phyloP scores from a whole-genome alignment of 2,888 invertebrate genomes.

The Drosophila engyochracea region DNA sequence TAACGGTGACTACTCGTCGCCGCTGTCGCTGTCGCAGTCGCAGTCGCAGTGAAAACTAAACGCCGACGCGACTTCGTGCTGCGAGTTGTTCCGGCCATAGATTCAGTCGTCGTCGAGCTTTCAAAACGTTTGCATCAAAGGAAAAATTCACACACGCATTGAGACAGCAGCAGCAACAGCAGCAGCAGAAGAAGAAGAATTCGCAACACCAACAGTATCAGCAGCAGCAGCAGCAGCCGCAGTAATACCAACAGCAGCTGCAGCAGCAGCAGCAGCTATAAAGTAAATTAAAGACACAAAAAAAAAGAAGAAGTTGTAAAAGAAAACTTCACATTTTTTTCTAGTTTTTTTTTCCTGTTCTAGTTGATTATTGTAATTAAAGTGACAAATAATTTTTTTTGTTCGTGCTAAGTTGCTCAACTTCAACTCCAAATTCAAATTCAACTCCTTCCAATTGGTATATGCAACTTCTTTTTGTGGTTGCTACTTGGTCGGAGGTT shows the following conservation, averaged over 20 bases:
- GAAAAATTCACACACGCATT: conserved; percentile 48
- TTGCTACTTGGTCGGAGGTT: conserved; percentile 38
- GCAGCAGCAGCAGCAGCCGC: conserved; percentile 49
- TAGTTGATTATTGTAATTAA: conserved; percentile 35
- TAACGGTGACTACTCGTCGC: conserved; percentile 55
- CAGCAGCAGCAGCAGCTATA: conserved; percentile 47
- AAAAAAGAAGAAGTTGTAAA: not conserved
- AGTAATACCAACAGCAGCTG: conserved; percentile 32
- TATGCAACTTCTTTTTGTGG: conserved; percentile 31
- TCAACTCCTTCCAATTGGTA: conserved; percentile 1
- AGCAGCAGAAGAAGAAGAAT: conserved; percentile 49
- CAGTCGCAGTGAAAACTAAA: conserved; percentile 25
- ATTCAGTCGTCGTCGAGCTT: conserved; percentile 85
- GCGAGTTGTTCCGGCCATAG: conserved; percentile 66
- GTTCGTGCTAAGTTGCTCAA: conserved; percentile 10
- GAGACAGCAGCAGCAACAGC: conserved; percentile 40
- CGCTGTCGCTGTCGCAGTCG: conserved; percentile 37
- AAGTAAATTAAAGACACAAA: conserved; percentile 35
- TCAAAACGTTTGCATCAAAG: conserved; percentile 83
- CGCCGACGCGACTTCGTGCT: conserved; percentile 67
- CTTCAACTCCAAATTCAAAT: conserved; percentile 5
- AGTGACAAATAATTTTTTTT: conserved; percentile 37
- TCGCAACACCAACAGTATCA: conserved; percentile 49
- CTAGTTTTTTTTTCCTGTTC: conserved; percentile 11
- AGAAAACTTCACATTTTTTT: conserved; percentile 19